A percentile compares a stretch with the other conserved stretches of the same genome.
These are phyloP conservation scores for Melanaphis sacchari DNA, from an alignment of 1,140 invertebrate species.

Conservation along the genomic window DNA sequence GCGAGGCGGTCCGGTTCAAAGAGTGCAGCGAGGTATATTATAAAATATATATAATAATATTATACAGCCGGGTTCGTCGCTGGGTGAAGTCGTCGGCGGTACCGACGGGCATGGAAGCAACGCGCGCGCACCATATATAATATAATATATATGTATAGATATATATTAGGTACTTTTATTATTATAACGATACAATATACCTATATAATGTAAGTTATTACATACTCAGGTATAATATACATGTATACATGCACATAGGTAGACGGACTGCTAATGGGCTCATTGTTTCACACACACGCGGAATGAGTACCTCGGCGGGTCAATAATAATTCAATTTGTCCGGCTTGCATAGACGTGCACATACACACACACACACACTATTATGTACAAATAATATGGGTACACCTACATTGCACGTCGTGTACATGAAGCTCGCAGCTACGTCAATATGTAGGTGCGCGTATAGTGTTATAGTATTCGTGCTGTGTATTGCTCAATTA, in stretches of 20 bases:
- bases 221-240: not conserved
- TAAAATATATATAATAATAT: slow-evolving; percentile 20
- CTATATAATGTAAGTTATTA: slow-evolving; percentile 5
- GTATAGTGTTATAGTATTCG: not conserved
- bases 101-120: slow-evolving; percentile 30
- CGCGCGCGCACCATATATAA: not conserved
- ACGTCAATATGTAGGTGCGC: not conserved
- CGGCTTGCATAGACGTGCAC: not conserved
- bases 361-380: not conserved
- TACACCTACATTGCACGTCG: not conserved
- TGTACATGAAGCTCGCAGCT: not conserved
- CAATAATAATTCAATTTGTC: slow-evolving; percentile 52
- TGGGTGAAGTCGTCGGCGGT: not conserved
- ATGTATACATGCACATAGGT: not conserved
- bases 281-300: slow-evolving; percentile 37
- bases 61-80: not conserved
- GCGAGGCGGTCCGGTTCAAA: slow-evolving; percentile 39
- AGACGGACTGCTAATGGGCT: slow-evolving; percentile 37
- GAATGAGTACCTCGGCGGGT: not conserved
- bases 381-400: not conserved
- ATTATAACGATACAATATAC: not conserved
- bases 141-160: too few species aligned
- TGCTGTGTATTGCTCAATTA: slow-evolving; percentile 17
- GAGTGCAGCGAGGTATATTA: not conserved
- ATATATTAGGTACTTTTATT: not conserved